phyloP scores from a whole-genome alignment of 2,113 vertebrate genomes.

The Grus americana region DNA sequence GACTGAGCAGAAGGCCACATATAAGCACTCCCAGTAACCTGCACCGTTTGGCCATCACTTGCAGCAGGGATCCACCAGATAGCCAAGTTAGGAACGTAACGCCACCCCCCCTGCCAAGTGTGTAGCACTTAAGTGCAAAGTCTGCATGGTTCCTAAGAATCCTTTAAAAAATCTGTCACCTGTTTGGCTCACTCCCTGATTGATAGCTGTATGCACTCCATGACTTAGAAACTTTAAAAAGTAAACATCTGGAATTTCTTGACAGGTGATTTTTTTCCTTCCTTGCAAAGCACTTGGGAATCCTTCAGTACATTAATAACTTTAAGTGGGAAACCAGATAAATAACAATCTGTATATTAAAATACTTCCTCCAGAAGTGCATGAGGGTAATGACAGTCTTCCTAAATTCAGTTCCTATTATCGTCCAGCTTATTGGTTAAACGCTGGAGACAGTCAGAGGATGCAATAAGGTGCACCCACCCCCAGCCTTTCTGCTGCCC shows the following conservation, averaged over 20 bases:
- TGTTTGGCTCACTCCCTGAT: background rate
- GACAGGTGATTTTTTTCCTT: constrained; percentile 25
- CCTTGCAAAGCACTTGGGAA: constrained; percentile 26
- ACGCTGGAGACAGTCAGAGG: background rate
- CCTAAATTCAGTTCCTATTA: background rate
- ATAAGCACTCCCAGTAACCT: background rate
- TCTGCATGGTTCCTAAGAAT: background rate
- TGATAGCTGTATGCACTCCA: background rate
- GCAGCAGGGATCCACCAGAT: background rate
- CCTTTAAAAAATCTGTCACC: constrained; percentile 15
- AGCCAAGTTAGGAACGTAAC: background rate
- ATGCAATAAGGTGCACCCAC: background rate
- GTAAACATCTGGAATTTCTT: constrained; percentile 43
- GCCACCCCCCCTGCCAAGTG: background rate
- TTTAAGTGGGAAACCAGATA: constrained; percentile 17
- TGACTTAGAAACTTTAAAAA: background rate
- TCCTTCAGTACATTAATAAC: background rate
- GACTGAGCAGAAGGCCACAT: background rate
- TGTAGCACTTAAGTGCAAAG: background rate
- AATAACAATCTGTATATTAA: background rate
- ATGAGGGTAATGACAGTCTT: background rate
- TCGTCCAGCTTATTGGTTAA: background rate
- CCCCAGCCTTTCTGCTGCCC: background rate
- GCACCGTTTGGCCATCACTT: background rate
- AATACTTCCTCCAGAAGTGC: background rate